Evolutionary conservation across 2,888 invertebrate species (phyloP).

Genomic region (Caenorhabditis wallacei): DNA sequence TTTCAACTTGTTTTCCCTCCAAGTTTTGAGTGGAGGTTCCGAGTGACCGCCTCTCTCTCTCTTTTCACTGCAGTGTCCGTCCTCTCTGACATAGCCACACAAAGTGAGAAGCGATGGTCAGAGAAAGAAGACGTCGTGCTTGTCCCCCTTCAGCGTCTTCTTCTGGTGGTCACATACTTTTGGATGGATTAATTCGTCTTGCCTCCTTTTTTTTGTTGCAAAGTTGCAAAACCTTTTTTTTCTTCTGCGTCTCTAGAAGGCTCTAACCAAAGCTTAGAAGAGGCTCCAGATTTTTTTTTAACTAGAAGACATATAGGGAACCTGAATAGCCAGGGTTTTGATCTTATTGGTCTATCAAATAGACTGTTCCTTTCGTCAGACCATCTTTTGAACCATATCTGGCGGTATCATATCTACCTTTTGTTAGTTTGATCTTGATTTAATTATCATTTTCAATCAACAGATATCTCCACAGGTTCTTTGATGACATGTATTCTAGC

Average conservation of each 20-base stretch:
- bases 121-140: not conserved
- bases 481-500: too few relatives aligned
- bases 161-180: too few relatives aligned
- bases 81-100: conserved; percentile 6
- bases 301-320: too few relatives aligned
- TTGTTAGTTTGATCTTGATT: not conserved
- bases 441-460: not conserved
- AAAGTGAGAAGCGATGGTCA: not conserved
- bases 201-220: not conserved
- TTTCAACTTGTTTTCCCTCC: conserved; percentile 10
- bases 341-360: not conserved
- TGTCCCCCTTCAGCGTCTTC: not conserved
- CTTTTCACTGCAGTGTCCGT: too few relatives aligned
- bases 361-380: too few relatives aligned
- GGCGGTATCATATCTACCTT: too few relatives aligned
- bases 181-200: not conserved
- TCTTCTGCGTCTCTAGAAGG: not conserved
- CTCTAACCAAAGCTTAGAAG: too few relatives aligned
- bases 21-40: not conserved
- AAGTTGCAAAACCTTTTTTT: not conserved
- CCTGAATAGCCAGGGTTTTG: too few relatives aligned
- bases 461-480: too few relatives aligned
- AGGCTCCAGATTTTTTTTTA: too few relatives aligned
- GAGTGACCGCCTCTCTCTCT: conserved; percentile 12
- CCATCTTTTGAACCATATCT: too few relatives aligned